A percentile compares a stretch with the other conserved stretches of the same genome.
phyloP scores from a whole-genome alignment of 2,888 invertebrate species.

The Phlogophora meticulosa region DNA sequence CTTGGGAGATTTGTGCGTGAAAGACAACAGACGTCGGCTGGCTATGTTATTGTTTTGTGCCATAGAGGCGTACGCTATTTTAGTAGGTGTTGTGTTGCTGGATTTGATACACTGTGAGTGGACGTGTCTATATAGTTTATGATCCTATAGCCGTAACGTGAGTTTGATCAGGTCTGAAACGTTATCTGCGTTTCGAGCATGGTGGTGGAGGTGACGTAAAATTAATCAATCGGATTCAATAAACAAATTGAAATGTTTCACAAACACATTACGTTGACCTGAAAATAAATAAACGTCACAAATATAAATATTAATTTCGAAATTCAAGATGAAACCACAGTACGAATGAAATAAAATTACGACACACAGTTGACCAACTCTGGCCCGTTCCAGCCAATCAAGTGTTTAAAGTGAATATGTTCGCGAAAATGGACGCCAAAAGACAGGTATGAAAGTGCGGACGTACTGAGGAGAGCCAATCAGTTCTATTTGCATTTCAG shows the following conservation, averaged over 20 bases:
- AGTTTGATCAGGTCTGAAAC: background rate
- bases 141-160: background rate
- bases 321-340: slow-evolving; percentile 55
- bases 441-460: slow-evolving; percentile 62
- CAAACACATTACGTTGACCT: slow-evolving; percentile 27
- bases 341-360: slow-evolving; percentile 53
- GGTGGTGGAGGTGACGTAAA: background rate
- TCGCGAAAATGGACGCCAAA: slow-evolving; percentile 55
- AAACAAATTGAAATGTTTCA: slow-evolving; percentile 40
- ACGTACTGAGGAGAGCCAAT: slow-evolving; percentile 75
- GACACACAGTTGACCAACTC: slow-evolving; percentile 54
- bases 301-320: slow-evolving; percentile 48
- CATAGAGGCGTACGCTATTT: slow-evolving; percentile 3
- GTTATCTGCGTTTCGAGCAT: no score
- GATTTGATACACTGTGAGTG: slow-evolving; percentile 19
- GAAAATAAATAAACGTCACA: slow-evolving; percentile 53
- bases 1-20: slow-evolving; percentile 65
- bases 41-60: slow-evolving; percentile 42
- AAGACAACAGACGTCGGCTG: slow-evolving; percentile 60
- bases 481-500: slow-evolving; percentile 83
- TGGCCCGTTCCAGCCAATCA: slow-evolving; percentile 56
- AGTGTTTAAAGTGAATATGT: slow-evolving; percentile 58
- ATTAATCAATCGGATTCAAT: slow-evolving; percentile 30
- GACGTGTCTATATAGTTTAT: background rate
- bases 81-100: background rate